A percentile compares a stretch with the other conserved stretches of the same genome.
Conservation (phyloP, 2,113 vertebrate species). For the Hemichromis elongatus region DNA sequence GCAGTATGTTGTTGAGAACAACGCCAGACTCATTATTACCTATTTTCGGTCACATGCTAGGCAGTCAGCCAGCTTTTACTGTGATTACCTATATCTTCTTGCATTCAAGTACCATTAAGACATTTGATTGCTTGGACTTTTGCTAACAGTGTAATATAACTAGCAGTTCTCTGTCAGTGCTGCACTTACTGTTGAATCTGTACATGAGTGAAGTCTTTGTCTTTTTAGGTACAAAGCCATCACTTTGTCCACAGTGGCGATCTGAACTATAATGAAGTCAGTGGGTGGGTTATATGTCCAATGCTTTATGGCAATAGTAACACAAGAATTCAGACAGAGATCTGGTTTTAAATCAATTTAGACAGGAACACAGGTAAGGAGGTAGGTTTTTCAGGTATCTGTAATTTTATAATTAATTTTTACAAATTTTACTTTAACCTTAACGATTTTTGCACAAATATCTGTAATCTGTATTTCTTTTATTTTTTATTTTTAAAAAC, state of each 20-base stretch:
- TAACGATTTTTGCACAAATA: neutral
- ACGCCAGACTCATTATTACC: conserved; percentile 28
- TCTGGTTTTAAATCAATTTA: conserved; percentile 23
- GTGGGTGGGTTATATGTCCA: neutral
- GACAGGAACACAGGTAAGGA: neutral
- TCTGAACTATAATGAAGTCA: conserved; percentile 1
- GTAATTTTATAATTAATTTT: neutral
- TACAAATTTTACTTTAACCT: neutral
- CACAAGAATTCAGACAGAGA: neutral
- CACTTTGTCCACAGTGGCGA: conserved; percentile 3
- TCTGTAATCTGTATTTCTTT: neutral
- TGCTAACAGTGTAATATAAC: neutral
- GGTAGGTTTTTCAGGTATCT: neutral
- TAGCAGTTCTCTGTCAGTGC: neutral
- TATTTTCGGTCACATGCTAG: conserved; percentile 14
- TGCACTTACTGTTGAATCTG: neutral
- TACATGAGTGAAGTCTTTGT: neutral
- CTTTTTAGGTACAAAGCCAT: neutral
- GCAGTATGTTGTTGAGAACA: conserved; percentile 27
- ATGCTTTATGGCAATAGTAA: conserved; percentile 3
- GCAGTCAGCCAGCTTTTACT: conserved; percentile 1
- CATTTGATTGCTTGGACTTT: neutral
- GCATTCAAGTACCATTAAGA: conserved; percentile 5
- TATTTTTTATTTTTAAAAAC: neutral
- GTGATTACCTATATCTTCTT: conserved; percentile 4